These are phyloP conservation scores for Epicampocera succincta DNA, from an alignment of 2,888 invertebrate genomes.

Conservation along the genomic window DNA sequence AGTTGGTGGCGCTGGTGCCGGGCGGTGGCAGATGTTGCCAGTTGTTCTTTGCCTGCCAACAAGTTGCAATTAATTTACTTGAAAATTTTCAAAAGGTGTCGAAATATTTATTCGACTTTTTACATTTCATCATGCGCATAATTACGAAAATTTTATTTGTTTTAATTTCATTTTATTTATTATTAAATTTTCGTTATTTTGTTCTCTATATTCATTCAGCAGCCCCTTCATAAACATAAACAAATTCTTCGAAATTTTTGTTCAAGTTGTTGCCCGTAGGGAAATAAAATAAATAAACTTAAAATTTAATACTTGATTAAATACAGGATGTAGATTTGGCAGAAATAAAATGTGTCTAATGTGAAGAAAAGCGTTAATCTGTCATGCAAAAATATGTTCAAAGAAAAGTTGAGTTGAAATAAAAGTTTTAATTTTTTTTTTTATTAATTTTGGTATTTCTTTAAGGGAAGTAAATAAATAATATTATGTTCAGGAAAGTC, in stretches of 20 bases:
- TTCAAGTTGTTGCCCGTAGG: conserved; percentile 27
- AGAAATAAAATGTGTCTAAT: conserved; percentile 17
- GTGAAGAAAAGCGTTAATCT: neutral
- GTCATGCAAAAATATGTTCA: neutral
- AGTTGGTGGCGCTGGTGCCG: neutral
- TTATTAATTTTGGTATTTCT: too few relatives aligned
- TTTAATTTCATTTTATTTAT: conserved; percentile 45
- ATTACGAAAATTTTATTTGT: conserved; percentile 58
- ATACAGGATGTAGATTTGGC: conserved; percentile 12
- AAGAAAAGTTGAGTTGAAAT: neutral
- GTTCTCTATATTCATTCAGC: conserved; percentile 27
- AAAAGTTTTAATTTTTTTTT: too few relatives aligned
- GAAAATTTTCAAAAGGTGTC: conserved; percentile 46
- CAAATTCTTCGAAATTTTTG: conserved; percentile 22
- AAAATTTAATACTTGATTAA: neutral
- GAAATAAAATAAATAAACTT: conserved; percentile 31
- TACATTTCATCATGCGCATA: conserved; percentile 56
- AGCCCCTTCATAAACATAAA: conserved; percentile 41
- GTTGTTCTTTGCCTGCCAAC: neutral
- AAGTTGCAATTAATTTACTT: conserved; percentile 52
- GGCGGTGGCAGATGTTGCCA: neutral
- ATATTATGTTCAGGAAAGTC: too few relatives aligned
- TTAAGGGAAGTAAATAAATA: too few relatives aligned
- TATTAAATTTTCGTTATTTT: conserved; percentile 18
- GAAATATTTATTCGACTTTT: conserved; percentile 65